Evolutionary conservation across 1,140 invertebrate genomes (phyloP).

Genomic region (Calycopis cecrops): DNA sequence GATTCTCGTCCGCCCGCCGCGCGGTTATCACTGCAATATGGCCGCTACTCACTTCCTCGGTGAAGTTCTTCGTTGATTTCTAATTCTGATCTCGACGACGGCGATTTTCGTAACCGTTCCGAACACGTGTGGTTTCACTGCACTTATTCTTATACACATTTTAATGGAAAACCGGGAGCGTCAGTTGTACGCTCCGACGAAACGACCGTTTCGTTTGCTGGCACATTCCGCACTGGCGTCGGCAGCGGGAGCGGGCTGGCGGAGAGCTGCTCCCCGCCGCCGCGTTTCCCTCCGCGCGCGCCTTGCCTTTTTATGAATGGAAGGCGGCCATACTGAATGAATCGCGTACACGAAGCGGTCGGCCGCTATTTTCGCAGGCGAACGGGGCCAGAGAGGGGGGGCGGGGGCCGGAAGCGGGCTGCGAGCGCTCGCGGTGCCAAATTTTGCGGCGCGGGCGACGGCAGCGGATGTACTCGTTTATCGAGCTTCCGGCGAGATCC

Average conservation of each 20-base stretch:
- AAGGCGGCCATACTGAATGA: constrained; percentile 85
- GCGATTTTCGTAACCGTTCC: constrained; percentile 68
- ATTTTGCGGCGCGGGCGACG: constrained; percentile 71
- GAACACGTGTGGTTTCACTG: constrained; percentile 76
- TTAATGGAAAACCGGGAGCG: constrained; percentile 73
- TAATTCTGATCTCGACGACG: constrained; percentile 71
- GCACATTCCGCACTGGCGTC: constrained; percentile 74
- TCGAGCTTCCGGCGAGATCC: constrained; percentile 78
- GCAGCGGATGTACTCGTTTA: constrained; percentile 75
- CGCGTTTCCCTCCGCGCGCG: constrained; percentile 53
- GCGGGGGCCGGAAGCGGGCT: constrained; percentile 66
- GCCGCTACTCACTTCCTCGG: constrained; percentile 74
- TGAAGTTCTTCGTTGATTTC: constrained; percentile 74
- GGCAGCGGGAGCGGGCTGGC: constrained; percentile 69
- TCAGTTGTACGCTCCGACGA: constrained; percentile 75
- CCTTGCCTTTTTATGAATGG: constrained; percentile 85
- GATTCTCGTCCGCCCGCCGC: constrained; percentile 73
- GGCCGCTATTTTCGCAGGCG: constrained; percentile 70
- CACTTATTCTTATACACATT: constrained; percentile 75
- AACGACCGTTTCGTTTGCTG: constrained; percentile 79
- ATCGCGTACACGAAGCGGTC: constrained; percentile 75
- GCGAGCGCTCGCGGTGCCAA: constrained; percentile 69
- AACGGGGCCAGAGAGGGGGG: constrained; percentile 50
- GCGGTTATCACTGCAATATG: constrained; percentile 75
- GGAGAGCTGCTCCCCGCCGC: constrained; percentile 64